These are phyloP conservation scores for Netelia inedita DNA, from an alignment of 2,888 invertebrate genomes.

Conservation along the genomic window DNA sequence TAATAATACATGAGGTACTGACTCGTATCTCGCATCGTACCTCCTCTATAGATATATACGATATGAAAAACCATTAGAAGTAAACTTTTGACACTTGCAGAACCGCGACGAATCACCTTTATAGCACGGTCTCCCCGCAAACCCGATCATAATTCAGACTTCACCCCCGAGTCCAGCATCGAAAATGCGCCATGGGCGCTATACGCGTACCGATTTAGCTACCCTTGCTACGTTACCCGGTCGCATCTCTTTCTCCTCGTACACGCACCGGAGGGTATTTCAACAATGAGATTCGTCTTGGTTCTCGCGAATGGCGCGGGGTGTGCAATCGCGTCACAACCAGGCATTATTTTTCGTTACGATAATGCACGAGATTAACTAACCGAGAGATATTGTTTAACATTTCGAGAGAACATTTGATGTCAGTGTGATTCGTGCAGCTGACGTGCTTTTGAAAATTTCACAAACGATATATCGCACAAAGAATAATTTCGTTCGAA, in stretches of 20 bases:
- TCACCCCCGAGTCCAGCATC: constrained; percentile 70
- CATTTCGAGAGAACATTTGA: constrained; percentile 37
- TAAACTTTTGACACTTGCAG: constrained; percentile 84
- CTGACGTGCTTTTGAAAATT: constrained; percentile 13
- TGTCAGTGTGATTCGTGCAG: constrained; percentile 17
- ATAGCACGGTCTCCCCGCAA: constrained; percentile 77
- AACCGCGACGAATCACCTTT: constrained; percentile 84
- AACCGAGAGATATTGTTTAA: constrained; percentile 65
- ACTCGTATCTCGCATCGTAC: constrained; percentile 66
- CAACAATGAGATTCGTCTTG: constrained; percentile 73
- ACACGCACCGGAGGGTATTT: constrained; percentile 42
- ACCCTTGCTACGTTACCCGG: constrained; percentile 38
- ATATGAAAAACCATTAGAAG: constrained; percentile 76
- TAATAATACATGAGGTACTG: constrained; percentile 80
- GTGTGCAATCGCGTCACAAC: constrained; percentile 70
- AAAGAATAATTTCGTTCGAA: not conserved
- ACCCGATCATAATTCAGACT: constrained; percentile 79
- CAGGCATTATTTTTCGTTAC: constrained; percentile 68
- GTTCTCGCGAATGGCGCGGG: constrained; percentile 70
- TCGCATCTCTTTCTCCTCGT: constrained; percentile 34
- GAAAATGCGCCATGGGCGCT: constrained; percentile 1
- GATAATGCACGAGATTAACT: constrained; percentile 57
- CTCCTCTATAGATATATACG: constrained; percentile 42
- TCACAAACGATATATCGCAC: not conserved
- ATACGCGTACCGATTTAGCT: constrained; percentile 24